A percentile compares a stretch with the other conserved stretches of the same genome.
Conservation (phyloP, 2,797 vertebrate species). For the Phrynocephalus forsythii region DNA sequence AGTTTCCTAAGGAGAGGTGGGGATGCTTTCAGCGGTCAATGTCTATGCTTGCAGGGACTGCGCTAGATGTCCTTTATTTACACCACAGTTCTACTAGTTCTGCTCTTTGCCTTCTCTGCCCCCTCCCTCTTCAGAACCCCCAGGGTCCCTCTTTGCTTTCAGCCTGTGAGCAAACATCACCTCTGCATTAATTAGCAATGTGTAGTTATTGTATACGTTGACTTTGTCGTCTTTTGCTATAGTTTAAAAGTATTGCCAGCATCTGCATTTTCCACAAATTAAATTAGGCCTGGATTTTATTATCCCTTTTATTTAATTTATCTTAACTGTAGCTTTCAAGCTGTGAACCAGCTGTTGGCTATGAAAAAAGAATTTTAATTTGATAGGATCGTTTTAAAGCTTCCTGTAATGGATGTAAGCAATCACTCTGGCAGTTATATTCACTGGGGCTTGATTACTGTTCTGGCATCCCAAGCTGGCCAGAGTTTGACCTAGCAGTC, state of each 20-base stretch:
- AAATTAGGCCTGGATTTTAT: slow-evolving; percentile 83
- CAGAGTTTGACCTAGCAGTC: not conserved
- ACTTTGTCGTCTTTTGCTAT: slow-evolving; percentile 70
- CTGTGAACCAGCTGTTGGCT: slow-evolving; percentile 85
- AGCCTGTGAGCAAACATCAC: slow-evolving; percentile 12
- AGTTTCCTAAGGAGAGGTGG: too few relatives aligned
- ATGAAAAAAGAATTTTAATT: slow-evolving; percentile 82
- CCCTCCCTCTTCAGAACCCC: not conserved
- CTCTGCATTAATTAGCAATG: not conserved
- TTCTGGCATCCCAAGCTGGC: not conserved
- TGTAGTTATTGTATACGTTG: slow-evolving; percentile 60
- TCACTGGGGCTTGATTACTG: slow-evolving; percentile 22
- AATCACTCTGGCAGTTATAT: slow-evolving; percentile 74
- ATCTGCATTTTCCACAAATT: slow-evolving; percentile 76
- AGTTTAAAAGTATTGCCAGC: slow-evolving; percentile 71
- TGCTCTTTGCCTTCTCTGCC: not conserved
- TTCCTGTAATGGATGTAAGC: slow-evolving; percentile 79
- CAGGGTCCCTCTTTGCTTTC: not conserved
- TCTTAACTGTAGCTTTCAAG: slow-evolving; percentile 82
- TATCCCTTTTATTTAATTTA: slow-evolving; percentile 85
- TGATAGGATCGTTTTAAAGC: slow-evolving; percentile 79
- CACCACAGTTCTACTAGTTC: not conserved
- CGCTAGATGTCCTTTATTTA: too few relatives aligned
- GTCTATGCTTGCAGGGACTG: too few relatives aligned
- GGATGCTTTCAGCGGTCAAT: too few relatives aligned